Conservation (phyloP, 2,113 vertebrate species). For the Odontesthes bonariensis region DNA sequence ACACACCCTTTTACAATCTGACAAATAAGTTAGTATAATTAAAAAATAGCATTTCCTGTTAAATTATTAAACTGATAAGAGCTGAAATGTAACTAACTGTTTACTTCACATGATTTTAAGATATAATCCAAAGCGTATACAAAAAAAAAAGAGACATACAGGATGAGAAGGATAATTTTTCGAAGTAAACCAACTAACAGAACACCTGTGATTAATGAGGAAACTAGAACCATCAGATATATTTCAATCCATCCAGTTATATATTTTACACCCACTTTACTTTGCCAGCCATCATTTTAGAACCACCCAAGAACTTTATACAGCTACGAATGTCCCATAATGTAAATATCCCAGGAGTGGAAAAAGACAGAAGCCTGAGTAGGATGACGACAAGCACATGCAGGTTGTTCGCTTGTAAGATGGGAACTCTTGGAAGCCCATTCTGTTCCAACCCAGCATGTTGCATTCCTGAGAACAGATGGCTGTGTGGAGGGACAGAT, state of each 20-base stretch:
- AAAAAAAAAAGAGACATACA: not conserved
- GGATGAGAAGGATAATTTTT: not conserved
- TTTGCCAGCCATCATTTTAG: not conserved
- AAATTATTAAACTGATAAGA: not conserved
- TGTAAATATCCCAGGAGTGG: not conserved
- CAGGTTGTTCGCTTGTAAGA: conserved; percentile 42
- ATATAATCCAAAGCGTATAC: not conserved
- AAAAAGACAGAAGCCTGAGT: not conserved
- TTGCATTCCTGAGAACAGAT: conserved; percentile 75
- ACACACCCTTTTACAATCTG: too few relatives aligned
- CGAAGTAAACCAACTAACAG: not conserved
- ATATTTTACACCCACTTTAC: not conserved
- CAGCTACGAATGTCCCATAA: not conserved
- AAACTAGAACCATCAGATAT: not conserved
- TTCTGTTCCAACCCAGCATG: conserved; percentile 66
- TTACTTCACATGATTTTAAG: not conserved
- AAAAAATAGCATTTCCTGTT: too few relatives aligned
- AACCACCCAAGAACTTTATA: not conserved
- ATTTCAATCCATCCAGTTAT: not conserved
- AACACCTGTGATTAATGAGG: not conserved
- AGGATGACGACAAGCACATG: conserved; percentile 25
- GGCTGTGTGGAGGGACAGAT: conserved; percentile 70
- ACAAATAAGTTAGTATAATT: too few relatives aligned
- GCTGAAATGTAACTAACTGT: not conserved
- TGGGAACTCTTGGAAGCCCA: conserved; percentile 54